Evolutionary conservation across 2,888 invertebrate species (phyloP).

Genomic region (Uropetala carovei): DNA sequence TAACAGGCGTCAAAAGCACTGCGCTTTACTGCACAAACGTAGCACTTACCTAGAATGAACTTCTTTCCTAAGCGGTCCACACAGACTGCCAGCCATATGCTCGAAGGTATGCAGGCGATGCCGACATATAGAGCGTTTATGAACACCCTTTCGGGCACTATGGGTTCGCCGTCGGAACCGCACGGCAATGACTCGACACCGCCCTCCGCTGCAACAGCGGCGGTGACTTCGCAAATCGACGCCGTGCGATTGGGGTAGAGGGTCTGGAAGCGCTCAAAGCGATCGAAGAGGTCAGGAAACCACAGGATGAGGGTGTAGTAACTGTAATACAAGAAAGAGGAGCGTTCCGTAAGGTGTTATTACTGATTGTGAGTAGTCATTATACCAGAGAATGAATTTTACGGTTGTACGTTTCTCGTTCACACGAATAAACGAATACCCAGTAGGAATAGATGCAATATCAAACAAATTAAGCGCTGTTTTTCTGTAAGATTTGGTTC

Average conservation of each 20-base stretch:
- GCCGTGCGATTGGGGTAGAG: constrained; percentile 82
- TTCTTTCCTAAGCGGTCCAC: constrained; percentile 88
- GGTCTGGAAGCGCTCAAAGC: constrained; percentile 86
- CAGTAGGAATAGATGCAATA: no score
- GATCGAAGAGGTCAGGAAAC: constrained; percentile 93
- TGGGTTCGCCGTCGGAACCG: constrained; percentile 70
- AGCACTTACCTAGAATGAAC: constrained; percentile 85
- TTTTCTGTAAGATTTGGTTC: no score
- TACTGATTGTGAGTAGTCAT: no score
- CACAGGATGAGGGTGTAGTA: constrained; percentile 95
- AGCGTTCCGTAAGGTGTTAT: no score
- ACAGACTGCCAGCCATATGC: constrained; percentile 86
- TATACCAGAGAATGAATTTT: no score
- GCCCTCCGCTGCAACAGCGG: constrained; percentile 78
- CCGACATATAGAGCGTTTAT: constrained; percentile 88
- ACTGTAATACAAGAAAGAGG: constrained; percentile 77
- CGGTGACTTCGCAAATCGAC: constrained; percentile 87
- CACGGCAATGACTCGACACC: constrained; percentile 53
- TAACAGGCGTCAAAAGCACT: no score
- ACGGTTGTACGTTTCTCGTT: no score
- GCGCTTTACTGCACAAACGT: neutral
- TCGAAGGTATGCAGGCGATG: constrained; percentile 87
- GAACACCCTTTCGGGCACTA: constrained; percentile 79
- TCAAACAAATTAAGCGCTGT: no score
- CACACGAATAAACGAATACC: no score